Evolutionary conservation across 2,888 invertebrate species (phyloP), one percentile per base, ranked within the genome.

Genomic region (Chironomus tentans): DNA sequence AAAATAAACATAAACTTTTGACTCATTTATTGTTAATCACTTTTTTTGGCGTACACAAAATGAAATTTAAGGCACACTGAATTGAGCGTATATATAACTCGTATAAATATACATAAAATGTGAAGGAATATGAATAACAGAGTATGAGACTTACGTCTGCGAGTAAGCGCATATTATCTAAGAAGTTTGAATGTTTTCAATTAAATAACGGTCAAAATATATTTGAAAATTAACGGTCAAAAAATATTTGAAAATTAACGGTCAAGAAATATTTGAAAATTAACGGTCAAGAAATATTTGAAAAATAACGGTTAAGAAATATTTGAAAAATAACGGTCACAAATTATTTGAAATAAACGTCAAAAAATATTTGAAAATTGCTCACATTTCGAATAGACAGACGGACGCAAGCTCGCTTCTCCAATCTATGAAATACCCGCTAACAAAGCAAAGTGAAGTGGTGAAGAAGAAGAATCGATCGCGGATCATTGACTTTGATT

Each of bases 401-500:
- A 50, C 2, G 3, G 50, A 50, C 28, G 15, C n/a, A n/a, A 15
- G 5, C 5, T 28, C 28, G 5, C 3, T 5, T 6, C 10, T 38
- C 10, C 7, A 56, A 5, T 56, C 18, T 1, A 56, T 18, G 2
- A 15, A 15, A 15, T 15, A n/a, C 13, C 4, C 1, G 22, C 24
- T 65, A 62, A 62, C 21, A 65, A 62, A 18, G 18, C 15, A 21
- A 65, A 22, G n/a, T 15, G 15, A 13, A 50, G 50, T n/a, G 50
- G 18, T 15, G 18, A 56, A 56, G 56, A 56, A 50, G 50, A 50
- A 50, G 50, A 56, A 56, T 56, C 56, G 5, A 15, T 68, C 13
- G 72, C 72, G 28, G 72, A 72, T 72, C 72, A 72, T 72, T 72
- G 72, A 72, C 72, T 72, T 72, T 72, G 72, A 72, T 72, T 72